Evolutionary conservation across 2,797 vertebrate genomes (phyloP), one percentile per base, ranked within the genome.

Genomic region (Erethizon dorsatum): DNA sequence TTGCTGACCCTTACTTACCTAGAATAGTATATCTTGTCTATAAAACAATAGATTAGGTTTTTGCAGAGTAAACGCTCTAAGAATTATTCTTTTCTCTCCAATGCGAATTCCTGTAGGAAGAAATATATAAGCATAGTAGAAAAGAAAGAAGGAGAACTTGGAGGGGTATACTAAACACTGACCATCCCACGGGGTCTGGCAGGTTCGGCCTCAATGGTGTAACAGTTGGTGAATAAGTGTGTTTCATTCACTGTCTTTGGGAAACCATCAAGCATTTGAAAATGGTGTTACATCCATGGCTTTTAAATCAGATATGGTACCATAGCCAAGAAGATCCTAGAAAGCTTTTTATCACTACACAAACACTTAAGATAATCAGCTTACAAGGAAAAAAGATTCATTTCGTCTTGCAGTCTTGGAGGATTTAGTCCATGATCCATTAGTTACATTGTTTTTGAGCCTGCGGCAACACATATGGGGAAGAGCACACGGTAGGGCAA

Each of bases 291-390:
- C 47, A 71, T 87, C 5, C 59, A 75, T 83, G 4, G 0, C 67
- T 90, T 54, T 94, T 94, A 92, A 28, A 88, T 89, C 57, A 78
- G 59, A 82, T 79, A 80, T 3, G 3, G 37, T 61, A 73, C 79
- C 24, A 10, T 8, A 54, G 14, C 33, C n/a, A 83, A 88, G 13
- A 83, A 75, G 50, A 26, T 41, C 45, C 11, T 59, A 41, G 15
- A 47, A 67, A 67, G 28, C 28, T 45, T 61, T 31, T 31, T 45
- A 67, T 8, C 26, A 50, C 59, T 33, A 18, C 13, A 56, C 45
- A 92, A 57, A 47, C 17, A 56, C 11, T 24, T 47, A 31, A 87
- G 33, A 79, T 57, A 57, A 28, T 50, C 9, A 41, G 15, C 31
- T 92, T 85, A 65, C 7, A 85, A 92, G 13, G 20, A 77, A 56